Evolutionary conservation across 2,113 vertebrate genomes (phyloP).

Genomic region (Nesospiza acunhae): DNA sequence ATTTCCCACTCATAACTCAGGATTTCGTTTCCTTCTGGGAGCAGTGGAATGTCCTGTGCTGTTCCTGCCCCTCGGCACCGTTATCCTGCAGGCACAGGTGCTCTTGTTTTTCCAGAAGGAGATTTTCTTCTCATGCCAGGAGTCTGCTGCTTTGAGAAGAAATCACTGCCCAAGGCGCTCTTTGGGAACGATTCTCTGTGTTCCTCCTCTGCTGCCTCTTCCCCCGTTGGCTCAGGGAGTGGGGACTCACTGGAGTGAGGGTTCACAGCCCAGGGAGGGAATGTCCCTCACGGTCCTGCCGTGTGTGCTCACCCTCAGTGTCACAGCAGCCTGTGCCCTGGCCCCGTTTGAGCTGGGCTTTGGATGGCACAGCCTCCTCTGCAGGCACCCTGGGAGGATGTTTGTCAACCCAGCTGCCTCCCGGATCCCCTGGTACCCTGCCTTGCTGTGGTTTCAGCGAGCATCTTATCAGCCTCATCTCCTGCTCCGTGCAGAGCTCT

Average conservation of each 20-base stretch:
- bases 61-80: neutral
- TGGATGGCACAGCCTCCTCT: neutral
- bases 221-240: neutral
- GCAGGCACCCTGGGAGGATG: conserved; percentile 12
- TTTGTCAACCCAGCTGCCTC: conserved; percentile 47
- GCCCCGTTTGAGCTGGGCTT: neutral
- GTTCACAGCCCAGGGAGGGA: neutral
- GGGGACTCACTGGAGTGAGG: neutral
- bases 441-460: conserved; percentile 18
- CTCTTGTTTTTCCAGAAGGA: neutral
- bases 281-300: neutral
- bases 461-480: conserved; percentile 25
- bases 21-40: neutral
- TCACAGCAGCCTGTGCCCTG: neutral
- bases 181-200: neutral
- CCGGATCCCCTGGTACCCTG: neutral
- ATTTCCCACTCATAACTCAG: neutral
- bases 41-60: neutral
- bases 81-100: neutral
- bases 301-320: rapidly evolving
- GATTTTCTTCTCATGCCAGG: neutral
- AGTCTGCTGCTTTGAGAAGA: neutral
- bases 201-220: neutral
- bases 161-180: neutral
- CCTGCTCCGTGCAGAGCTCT: neutral